Conservation (phyloP, 2,797 vertebrate genomes). For the Agapornis canus region DNA sequence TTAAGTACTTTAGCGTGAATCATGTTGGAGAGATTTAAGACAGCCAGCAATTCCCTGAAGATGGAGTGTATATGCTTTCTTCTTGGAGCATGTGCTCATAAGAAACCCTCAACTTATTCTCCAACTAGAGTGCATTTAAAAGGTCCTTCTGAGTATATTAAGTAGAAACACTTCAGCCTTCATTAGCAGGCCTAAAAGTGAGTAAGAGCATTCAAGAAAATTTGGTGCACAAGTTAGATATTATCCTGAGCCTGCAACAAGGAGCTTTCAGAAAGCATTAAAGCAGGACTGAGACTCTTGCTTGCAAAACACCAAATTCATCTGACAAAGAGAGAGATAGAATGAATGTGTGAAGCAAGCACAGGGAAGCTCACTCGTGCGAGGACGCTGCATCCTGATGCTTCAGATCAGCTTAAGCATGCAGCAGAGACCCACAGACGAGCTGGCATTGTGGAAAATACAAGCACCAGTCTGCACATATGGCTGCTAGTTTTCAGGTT, state of each 20-base stretch:
- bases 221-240: neutral
- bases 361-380: neutral
- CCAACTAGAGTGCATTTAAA: neutral
- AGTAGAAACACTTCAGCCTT: slow-evolving; percentile 19
- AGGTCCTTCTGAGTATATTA: neutral
- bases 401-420: neutral
- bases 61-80: neutral
- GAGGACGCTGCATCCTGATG: neutral
- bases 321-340: neutral
- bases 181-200: neutral
- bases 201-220: neutral
- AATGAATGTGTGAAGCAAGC: neutral
- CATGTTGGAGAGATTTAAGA: slow-evolving; percentile 1
- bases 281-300: neutral
- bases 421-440: neutral
- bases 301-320: neutral
- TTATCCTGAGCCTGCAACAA: neutral
- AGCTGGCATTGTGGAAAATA: neutral
- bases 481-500: neutral
- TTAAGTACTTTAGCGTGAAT: slow-evolving; percentile 27
- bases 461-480: neutral
- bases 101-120: neutral
- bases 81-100: neutral
- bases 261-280: neutral
- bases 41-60: slow-evolving; percentile 2